Conservation (phyloP, 2,113 vertebrate genomes). For the Ageneiosus marmoratus region DNA sequence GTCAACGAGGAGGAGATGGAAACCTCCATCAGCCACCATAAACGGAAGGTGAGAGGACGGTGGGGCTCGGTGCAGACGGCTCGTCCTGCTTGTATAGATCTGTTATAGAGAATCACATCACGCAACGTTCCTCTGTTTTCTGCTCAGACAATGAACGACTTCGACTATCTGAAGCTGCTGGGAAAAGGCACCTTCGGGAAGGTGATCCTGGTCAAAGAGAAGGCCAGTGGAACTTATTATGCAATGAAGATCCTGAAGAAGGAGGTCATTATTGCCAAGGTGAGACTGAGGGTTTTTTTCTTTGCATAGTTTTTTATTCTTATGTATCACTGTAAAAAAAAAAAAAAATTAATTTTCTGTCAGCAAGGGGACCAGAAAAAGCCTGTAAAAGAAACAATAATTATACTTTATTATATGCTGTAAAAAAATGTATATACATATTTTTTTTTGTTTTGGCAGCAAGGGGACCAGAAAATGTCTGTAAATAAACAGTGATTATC, state of each 20-base stretch:
- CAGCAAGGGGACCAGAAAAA: too few species aligned
- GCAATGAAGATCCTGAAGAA: slow-evolving; percentile 99
- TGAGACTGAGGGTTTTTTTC: too few species aligned
- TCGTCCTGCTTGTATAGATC: neutral
- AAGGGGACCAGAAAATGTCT: too few species aligned
- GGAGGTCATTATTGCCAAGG: slow-evolving; percentile 97
- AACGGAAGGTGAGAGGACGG: slow-evolving; percentile 73
- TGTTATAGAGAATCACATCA: too few species aligned
- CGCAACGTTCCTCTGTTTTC: slow-evolving; percentile 43
- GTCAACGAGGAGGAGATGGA: slow-evolving; percentile 83
- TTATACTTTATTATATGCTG: too few species aligned
- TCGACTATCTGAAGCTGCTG: slow-evolving; percentile 98
- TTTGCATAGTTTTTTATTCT: too few species aligned
- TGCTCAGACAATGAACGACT: slow-evolving; percentile 94
- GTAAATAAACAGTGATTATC: too few species aligned
- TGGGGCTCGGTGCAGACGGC: neutral
- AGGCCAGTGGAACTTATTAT: slow-evolving; percentile 93
- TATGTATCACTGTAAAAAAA: neutral
- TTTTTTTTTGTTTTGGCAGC: too few species aligned
- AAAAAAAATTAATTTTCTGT: too few species aligned
- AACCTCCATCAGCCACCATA: slow-evolving; percentile 91
- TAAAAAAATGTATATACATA: too few species aligned
- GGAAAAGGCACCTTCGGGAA: slow-evolving; percentile 98
- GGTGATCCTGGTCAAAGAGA: slow-evolving; percentile 97
- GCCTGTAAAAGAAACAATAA: too few species aligned